Evolutionary conservation across 2,797 vertebrate species (phyloP).

Genomic region (Oreortyx pictus): DNA sequence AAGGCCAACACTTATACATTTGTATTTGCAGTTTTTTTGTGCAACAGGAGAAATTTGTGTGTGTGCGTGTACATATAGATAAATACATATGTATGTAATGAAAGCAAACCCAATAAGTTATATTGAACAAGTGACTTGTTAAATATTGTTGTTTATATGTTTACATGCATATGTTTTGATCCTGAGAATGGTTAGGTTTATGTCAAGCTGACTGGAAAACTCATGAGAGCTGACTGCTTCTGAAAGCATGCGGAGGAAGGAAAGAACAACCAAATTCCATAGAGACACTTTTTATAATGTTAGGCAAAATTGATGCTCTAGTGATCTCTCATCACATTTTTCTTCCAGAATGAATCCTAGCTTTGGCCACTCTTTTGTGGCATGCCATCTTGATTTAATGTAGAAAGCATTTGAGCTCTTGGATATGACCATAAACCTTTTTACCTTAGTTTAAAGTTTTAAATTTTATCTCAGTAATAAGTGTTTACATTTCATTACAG

Average conservation of each 20-base stretch:
- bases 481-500: constrained; percentile 51
- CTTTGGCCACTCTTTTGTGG: constrained; percentile 52
- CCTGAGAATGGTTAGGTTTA: neutral
- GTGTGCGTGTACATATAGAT: rapidly evolving
- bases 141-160: neutral
- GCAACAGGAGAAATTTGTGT: neutral
- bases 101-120: neutral
- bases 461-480: constrained; percentile 50
- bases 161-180: neutral
- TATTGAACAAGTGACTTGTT: neutral
- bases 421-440: constrained; percentile 13
- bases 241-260: neutral
- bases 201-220: neutral
- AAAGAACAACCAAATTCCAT: neutral
- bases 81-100: rapidly evolving
- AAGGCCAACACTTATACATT: neutral
- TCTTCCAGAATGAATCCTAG: constrained; percentile 39
- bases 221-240: neutral
- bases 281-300: neutral
- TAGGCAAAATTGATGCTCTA: constrained; percentile 66
- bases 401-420: constrained; percentile 21
- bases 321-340: constrained; percentile 54
- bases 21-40: neutral
- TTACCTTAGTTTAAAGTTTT: constrained; percentile 35
- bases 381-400: constrained; percentile 62